These are phyloP conservation scores for Argya squamiceps DNA, from an alignment of 2,797 vertebrate genomes.

Conservation along the genomic window DNA sequence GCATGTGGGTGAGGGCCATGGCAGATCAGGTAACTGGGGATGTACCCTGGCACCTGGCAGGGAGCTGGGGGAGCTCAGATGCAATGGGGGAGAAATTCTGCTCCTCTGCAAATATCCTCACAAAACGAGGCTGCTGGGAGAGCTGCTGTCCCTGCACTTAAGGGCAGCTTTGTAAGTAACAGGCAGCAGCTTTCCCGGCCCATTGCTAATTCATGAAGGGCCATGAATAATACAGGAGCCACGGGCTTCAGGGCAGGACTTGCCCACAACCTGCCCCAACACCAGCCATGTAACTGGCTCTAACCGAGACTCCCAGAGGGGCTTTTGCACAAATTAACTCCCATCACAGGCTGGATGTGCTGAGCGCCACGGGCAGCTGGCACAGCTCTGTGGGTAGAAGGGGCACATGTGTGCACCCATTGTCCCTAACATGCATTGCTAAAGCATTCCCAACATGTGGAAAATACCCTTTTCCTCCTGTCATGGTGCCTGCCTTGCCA, in stretches of 20 bases:
- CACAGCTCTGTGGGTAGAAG: fast-evolving
- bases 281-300: background rate
- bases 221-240: conserved; percentile 69
- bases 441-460: background rate
- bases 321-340: conserved; percentile 65
- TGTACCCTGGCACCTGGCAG: too few relatives aligned
- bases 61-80: background rate
- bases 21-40: background rate
- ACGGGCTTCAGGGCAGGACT: conserved; percentile 30
- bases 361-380: background rate
- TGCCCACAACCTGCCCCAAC: conserved; percentile 55
- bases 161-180: conserved; percentile 25
- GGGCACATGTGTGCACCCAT: background rate
- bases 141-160: background rate
- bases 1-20: fast-evolving
- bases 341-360: background rate
- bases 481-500: background rate
- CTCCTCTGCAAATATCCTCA: background rate
- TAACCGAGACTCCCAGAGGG: conserved; percentile 46
- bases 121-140: background rate
- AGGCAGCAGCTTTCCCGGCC: conserved; percentile 8
- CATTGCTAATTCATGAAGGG: conserved; percentile 67
- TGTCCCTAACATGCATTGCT: background rate
- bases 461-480: background rate
- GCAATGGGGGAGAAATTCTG: background rate